Conservation (phyloP, 2,113 vertebrate genomes). For the Labeo rohita region DNA sequence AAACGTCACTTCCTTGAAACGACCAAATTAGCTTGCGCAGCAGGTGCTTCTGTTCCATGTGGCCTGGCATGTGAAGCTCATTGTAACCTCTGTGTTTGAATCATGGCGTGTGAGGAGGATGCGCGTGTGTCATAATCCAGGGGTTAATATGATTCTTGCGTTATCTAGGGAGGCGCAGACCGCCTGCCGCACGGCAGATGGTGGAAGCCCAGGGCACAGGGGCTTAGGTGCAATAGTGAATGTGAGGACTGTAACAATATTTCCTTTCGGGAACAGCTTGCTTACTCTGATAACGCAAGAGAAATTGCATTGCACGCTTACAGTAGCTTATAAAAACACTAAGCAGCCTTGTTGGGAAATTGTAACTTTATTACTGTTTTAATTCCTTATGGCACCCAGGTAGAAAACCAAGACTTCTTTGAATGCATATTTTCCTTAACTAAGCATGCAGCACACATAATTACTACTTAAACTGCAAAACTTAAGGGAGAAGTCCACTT, state of each 20-base stretch:
- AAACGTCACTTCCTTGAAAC: neutral
- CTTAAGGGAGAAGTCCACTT: no score
- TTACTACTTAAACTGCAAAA: neutral
- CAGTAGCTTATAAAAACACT: constrained; percentile 8
- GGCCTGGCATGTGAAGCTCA: constrained; percentile 15
- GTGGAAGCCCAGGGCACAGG: constrained; percentile 34
- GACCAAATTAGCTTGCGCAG: neutral
- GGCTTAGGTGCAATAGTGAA: constrained; percentile 22
- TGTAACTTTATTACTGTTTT: neutral
- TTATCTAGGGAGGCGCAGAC: constrained; percentile 33
- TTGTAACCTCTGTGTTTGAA: neutral
- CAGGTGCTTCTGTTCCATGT: constrained; percentile 2
- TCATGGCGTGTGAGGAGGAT: neutral
- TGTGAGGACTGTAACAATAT: constrained; percentile 5
- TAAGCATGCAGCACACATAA: neutral
- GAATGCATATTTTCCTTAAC: neutral
- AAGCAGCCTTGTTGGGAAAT: constrained; percentile 15
- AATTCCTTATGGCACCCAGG: neutral
- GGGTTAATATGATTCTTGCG: constrained; percentile 12
- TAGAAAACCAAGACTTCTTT: neutral
- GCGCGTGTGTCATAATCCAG: constrained; percentile 42
- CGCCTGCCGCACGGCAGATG: constrained; percentile 46
- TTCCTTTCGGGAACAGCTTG: constrained; percentile 12
- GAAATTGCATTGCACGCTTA: neutral
- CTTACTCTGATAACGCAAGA: neutral